A percentile compares a stretch with the other conserved stretches of the same genome.
These are phyloP conservation scores for Cossypha polioptera DNA, from an alignment of 2,797 vertebrate genomes.

Conservation along the genomic window DNA sequence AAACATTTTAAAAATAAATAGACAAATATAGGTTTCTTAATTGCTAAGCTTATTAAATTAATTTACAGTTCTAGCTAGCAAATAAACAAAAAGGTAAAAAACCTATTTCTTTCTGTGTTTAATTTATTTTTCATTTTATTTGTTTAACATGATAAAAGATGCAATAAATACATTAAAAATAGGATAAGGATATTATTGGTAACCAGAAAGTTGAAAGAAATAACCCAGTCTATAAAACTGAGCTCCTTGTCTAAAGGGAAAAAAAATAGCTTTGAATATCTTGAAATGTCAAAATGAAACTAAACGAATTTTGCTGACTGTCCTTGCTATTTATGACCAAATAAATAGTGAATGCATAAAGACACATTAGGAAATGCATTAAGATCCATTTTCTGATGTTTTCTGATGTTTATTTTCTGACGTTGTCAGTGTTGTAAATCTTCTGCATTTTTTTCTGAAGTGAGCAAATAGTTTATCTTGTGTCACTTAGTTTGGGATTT, in stretches of 20 bases:
- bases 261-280: not conserved
- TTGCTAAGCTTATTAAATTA: not conserved
- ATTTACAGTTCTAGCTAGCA: not conserved
- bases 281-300: not conserved
- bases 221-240: not conserved
- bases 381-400: not conserved
- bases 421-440: not conserved
- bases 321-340: not conserved
- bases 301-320: not conserved
- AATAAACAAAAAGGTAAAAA: not conserved
- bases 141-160: not conserved
- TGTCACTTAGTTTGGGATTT: not conserved
- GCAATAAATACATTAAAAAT: not conserved
- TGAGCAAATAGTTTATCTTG: not conserved
- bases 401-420: not conserved
- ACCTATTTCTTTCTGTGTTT: not conserved
- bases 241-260: not conserved
- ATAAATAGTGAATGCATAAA: not conserved
- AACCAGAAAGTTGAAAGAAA: not conserved
- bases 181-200: not conserved
- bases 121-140: conserved; percentile 12
- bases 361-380: not conserved
- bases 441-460: not conserved
- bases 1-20: not conserved
- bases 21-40: not conserved